phyloP scores from a whole-genome alignment of 2,113 vertebrate genomes.

The Galemys pyrenaicus region DNA sequence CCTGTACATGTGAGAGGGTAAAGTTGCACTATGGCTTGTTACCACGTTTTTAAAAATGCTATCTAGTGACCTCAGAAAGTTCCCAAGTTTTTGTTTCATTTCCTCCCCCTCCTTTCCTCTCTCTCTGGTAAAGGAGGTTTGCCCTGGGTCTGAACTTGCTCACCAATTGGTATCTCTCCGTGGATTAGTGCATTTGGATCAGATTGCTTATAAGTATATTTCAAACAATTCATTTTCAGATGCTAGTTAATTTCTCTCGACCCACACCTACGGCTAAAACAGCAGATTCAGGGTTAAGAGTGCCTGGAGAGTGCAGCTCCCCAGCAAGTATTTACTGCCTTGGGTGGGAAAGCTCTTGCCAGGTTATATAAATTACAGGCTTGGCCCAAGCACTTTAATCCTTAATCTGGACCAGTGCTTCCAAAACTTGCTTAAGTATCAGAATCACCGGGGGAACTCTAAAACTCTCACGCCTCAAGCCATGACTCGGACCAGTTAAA shows the following conservation, averaged over 20 bases:
- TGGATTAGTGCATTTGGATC: background rate
- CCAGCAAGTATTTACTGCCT: background rate
- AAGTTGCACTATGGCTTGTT: background rate
- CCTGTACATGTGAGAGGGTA: background rate
- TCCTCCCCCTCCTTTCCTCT: background rate
- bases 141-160: constrained; percentile 10
- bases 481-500: background rate
- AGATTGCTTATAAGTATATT: background rate
- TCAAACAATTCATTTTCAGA: background rate
- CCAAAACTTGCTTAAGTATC: constrained; percentile 20
- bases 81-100: background rate
- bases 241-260: background rate
- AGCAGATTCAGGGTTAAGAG: background rate
- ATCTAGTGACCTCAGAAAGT: background rate
- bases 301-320: background rate
- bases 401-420: constrained; percentile 38
- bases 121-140: background rate
- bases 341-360: background rate
- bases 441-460: constrained; percentile 39
- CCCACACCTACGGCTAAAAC: background rate
- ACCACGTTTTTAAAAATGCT: background rate
- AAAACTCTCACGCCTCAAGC: background rate
- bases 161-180: background rate
- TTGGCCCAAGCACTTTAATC: constrained; percentile 44
- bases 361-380: constrained; percentile 32